Evolutionary conservation across 2,113 vertebrate genomes (phyloP).

Genomic region (Pedetes capensis): DNA sequence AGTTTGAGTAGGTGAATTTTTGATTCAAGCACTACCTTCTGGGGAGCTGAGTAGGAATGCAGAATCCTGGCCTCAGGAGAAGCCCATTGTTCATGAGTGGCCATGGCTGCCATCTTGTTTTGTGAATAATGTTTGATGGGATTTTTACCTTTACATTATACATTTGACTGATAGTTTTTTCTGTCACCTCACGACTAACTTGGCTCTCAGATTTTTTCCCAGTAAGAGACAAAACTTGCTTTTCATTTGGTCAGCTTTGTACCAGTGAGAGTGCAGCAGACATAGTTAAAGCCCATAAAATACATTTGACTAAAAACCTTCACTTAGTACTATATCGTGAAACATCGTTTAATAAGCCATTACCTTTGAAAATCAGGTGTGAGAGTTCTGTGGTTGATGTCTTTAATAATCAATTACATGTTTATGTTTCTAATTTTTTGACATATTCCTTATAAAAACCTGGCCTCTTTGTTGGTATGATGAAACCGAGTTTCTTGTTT

Average conservation of each 20-base stretch:
- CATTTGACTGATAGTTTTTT: not conserved
- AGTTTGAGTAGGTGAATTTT: not conserved
- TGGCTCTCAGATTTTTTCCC: not conserved
- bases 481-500: not conserved
- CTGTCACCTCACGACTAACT: not conserved
- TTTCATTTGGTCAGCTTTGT: not conserved
- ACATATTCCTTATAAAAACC: not conserved
- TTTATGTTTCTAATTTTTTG: not conserved
- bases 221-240: not conserved
- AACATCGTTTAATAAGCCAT: not conserved
- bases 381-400: not conserved
- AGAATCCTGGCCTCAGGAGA: not conserved
- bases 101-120: not conserved
- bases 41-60: not conserved
- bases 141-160: not conserved
- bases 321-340: not conserved
- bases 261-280: not conserved
- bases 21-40: not conserved
- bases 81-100: not conserved
- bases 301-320: slow-evolving; percentile 31
- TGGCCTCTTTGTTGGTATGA: not conserved
- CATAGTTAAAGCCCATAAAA: not conserved
- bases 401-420: slow-evolving; percentile 21
- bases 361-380: not conserved
- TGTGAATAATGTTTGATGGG: not conserved